Base-by-base conservation (phyloP, 2,888 invertebrate genomes). In the Leptinotarsa peninsularis region DNA sequence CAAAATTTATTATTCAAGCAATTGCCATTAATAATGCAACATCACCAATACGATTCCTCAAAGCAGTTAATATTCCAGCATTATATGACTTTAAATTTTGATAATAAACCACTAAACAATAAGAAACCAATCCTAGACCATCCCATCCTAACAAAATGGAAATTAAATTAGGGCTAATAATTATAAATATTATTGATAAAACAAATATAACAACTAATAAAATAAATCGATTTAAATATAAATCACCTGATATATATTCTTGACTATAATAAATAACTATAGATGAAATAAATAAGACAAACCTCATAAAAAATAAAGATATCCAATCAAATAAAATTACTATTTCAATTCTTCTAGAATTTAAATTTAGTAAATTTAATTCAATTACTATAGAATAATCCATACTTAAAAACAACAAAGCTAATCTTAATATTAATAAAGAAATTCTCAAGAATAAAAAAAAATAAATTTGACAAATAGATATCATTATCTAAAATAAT, bases 21-120 rank as follows among this genome's bases (percentile, higher is more conserved):
- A 77, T 79, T 5, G 63, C 85, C 81, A 93, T 86, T 84, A 93
- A 89, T 88, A 94, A 90, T 82, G 91, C 89, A 21, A 92, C 91
- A 91, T 94, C 94, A 0, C 94, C 94, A 86, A 94, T 87, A 17
- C 94, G 94, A 91, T 94, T 94, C 23, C 91, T 92, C 85, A 94
- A 88, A 83, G 91, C 91, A 18, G 94, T 94, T 85, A 94, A 89
- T 89, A 94, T 93, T 0, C 93, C 93, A 1, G 93, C 92, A 90
- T 91, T 92, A 90, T 89, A 91, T 83, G 93, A 93, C 77, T 91
- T 92, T 73, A 90, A 85, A 90, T 93, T 94, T 88, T 93, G 91
- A 89, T 92, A 93, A 89, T 91, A 93, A 91, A 93, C 91, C 0
- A 93, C 92, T 88, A 94, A 91, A 90, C 92, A 91, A 91, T 93